Evolutionary conservation across 1,140 invertebrate genomes (phyloP).

Genomic region (Heliconius himera): DNA sequence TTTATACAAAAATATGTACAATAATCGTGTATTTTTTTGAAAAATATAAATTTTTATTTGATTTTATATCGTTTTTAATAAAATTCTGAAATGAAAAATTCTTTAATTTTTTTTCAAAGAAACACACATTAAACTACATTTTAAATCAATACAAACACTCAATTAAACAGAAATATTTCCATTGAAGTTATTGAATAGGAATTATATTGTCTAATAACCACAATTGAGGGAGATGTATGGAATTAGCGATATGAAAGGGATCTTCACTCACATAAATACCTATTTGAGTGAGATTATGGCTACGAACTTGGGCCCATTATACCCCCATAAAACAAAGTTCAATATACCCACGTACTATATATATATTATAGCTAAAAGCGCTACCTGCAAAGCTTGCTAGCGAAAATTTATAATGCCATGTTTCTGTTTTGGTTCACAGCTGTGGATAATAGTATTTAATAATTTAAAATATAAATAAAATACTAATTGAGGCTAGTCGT

Average conservation of each 20-base stretch:
- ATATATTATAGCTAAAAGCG: slow-evolving; percentile 8
- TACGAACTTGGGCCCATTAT: slow-evolving; percentile 8
- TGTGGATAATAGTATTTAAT: background rate
- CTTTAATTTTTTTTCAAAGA: background rate
- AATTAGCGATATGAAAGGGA: slow-evolving; percentile 3
- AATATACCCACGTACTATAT: slow-evolving; percentile 7
- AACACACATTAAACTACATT: background rate
- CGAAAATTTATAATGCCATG: background rate
- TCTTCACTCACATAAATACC: slow-evolving; percentile 14
- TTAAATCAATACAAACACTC: background rate
- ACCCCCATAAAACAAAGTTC: slow-evolving; percentile 15
- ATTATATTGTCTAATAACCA: background rate
- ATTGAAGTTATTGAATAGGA: background rate
- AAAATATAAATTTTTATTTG: too few species aligned
- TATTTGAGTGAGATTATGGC: slow-evolving; percentile 13
- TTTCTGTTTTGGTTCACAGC: background rate
- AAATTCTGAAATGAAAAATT: too few species aligned
- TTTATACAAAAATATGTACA: too few species aligned
- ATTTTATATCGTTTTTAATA: too few species aligned
- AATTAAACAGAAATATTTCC: background rate
- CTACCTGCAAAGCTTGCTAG: background rate
- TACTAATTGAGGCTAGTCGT: background rate
- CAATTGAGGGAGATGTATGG: background rate
- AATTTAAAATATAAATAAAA: background rate
- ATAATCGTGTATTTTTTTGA: too few species aligned